These are phyloP conservation scores for Ectobius pallidus DNA, from an alignment of 2,888 invertebrate species.

Conservation along the genomic window DNA sequence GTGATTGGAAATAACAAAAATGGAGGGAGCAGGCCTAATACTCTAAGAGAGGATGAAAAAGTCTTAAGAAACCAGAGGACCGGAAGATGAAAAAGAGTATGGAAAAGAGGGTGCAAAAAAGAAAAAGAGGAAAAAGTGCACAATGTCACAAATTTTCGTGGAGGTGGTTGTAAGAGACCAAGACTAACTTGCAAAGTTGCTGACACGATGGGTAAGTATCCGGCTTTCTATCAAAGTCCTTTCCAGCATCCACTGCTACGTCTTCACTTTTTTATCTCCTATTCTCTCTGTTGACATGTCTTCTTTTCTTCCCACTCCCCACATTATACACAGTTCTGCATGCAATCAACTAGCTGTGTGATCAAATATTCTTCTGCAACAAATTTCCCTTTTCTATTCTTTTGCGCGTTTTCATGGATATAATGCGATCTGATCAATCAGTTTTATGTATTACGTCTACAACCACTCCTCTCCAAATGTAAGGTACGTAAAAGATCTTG, in stretches of 20 bases:
- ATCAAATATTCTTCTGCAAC: slow-evolving; percentile 3
- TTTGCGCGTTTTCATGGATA: too few relatives aligned
- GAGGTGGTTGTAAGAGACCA: background rate
- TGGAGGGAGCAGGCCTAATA: background rate
- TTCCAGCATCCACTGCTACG: background rate
- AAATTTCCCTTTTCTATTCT: background rate
- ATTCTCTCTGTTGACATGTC: slow-evolving; percentile 6
- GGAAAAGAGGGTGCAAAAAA: background rate
- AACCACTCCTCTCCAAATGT: too few relatives aligned
- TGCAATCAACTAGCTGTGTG: background rate
- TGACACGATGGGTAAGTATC: background rate
- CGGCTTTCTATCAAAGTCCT: slow-evolving; percentile 13
- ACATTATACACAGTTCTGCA: background rate
- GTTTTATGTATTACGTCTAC: too few relatives aligned
- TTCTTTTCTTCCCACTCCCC: background rate
- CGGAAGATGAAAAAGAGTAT: slow-evolving; percentile 7
- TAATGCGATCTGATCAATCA: background rate
- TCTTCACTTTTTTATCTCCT: background rate
- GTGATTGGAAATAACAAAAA: background rate
- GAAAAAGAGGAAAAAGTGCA: background rate
- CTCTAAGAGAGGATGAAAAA: background rate
- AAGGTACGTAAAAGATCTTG: too few relatives aligned
- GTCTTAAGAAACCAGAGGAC: background rate
- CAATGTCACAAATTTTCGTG: background rate
- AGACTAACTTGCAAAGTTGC: slow-evolving; percentile 21